A percentile compares a stretch with the other conserved stretches of the same genome.
These are phyloP conservation scores for Ophioninae sp. DNA, from an alignment of 2,888 invertebrate genomes.

Conservation along the genomic window DNA sequence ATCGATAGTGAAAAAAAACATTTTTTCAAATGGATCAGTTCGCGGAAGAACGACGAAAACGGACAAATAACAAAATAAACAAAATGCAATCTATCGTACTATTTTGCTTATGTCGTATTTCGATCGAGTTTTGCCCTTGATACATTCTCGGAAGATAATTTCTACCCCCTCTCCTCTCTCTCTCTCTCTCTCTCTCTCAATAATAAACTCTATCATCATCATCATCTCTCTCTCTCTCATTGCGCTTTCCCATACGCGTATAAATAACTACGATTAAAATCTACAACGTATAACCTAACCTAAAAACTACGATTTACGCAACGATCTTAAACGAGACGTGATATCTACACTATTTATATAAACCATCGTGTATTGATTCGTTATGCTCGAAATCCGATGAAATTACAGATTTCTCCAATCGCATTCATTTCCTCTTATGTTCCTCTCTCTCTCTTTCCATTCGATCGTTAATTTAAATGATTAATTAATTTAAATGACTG, in stretches of 20 bases:
- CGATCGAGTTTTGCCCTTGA: constrained; percentile 56
- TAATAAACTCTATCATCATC: no score
- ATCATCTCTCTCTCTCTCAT: constrained; percentile 23
- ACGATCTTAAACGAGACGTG: constrained; percentile 70
- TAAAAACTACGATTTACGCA: constrained; percentile 69
- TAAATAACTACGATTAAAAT: constrained; percentile 74
- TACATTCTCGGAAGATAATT: constrained; percentile 46
- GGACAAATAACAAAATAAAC: constrained; percentile 30
- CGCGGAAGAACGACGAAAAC: no score
- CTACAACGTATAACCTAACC: constrained; percentile 62
- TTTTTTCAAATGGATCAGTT: no score
- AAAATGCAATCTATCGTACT: constrained; percentile 73
- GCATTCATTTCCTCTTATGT: background rate
- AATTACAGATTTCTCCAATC: constrained; percentile 4
- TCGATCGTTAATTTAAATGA: no score
- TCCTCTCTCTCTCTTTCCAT: background rate
- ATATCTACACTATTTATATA: constrained; percentile 76
- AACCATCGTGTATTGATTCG: constrained; percentile 68
- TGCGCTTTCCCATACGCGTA: constrained; percentile 63
- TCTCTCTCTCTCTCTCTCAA: no score
- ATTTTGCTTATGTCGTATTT: constrained; percentile 30
- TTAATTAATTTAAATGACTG: no score
- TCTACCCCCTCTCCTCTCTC: no score
- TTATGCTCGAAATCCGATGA: constrained; percentile 43
- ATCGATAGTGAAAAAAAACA: constrained; percentile 35